A percentile compares a stretch with the other conserved stretches of the same genome.
These are phyloP conservation scores for Phataginus tricuspis DNA, from an alignment of 2,797 vertebrate species.

Conservation along the genomic window DNA sequence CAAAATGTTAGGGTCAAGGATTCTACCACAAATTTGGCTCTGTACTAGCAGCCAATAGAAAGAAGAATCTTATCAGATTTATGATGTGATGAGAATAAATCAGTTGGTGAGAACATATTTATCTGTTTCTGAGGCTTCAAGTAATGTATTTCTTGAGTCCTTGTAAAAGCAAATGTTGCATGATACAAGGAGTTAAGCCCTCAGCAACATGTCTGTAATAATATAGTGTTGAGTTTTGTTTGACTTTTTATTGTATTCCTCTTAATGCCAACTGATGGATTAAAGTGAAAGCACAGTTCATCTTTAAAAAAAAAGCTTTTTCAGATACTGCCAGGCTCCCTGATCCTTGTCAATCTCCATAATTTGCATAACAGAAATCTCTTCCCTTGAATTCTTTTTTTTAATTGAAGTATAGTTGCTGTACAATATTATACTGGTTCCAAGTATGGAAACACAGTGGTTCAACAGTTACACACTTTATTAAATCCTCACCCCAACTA, in stretches of 20 bases:
- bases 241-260: neutral
- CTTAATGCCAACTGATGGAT: neutral
- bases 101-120: neutral
- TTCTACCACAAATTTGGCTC: neutral
- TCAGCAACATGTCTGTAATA: neutral
- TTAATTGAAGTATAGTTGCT: too few relatives aligned
- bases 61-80: neutral
- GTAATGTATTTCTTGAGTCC: neutral
- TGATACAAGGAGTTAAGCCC: neutral
- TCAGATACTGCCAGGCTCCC: neutral
- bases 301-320: neutral
- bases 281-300: neutral
- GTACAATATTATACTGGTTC: too few relatives aligned
- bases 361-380: neutral
- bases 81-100: neutral
- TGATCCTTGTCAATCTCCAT: neutral
- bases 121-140: neutral
- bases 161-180: neutral
- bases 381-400: neutral
- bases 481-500: too few relatives aligned
- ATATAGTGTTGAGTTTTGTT: neutral
- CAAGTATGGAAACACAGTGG: too few relatives aligned
- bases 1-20: neutral
- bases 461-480: too few relatives aligned
- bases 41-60: neutral